Conservation (phyloP, 1,140 invertebrate genomes). For the Arctopsyche grandis region DNA sequence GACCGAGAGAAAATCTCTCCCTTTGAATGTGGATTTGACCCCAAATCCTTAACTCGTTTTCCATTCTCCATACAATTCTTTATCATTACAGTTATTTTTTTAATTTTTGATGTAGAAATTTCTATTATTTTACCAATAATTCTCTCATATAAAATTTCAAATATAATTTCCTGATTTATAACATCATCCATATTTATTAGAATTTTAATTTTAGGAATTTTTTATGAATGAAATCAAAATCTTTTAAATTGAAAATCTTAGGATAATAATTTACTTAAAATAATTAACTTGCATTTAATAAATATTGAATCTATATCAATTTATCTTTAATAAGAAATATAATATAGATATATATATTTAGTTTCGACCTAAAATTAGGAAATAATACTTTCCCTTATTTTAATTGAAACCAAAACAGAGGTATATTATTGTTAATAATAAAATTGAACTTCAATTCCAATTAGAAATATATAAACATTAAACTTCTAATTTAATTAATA, state of each 20-base stretch:
- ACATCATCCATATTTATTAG: slow-evolving; percentile 65
- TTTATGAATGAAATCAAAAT: slow-evolving; percentile 72
- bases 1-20: slow-evolving; percentile 69
- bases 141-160: slow-evolving; percentile 58
- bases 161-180: slow-evolving; percentile 59
- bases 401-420: slow-evolving; percentile 69
- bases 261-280: slow-evolving; percentile 72
- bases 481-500: slow-evolving; percentile 66
- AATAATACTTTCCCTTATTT: slow-evolving; percentile 47
- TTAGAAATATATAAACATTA: slow-evolving; percentile 63
- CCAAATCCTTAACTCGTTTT: slow-evolving; percentile 65
- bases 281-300: slow-evolving; percentile 73
- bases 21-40: slow-evolving; percentile 74
- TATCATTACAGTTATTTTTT: slow-evolving; percentile 72
- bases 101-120: slow-evolving; percentile 76
- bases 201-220: slow-evolving; percentile 68
- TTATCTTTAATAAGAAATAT: slow-evolving; percentile 57
- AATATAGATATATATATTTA: slow-evolving; percentile 60
- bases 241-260: slow-evolving; percentile 68
- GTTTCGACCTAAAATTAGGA: slow-evolving; percentile 70
- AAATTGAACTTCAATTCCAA: slow-evolving; percentile 63
- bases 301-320: slow-evolving; percentile 66
- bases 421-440: slow-evolving; percentile 69
- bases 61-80: slow-evolving; percentile 72
- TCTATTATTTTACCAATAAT: slow-evolving; percentile 67